A percentile compares a stretch with the other conserved stretches of the same genome.
Conservation (phyloP, 2,888 invertebrate genomes). For the Archips crataeganus region DNA sequence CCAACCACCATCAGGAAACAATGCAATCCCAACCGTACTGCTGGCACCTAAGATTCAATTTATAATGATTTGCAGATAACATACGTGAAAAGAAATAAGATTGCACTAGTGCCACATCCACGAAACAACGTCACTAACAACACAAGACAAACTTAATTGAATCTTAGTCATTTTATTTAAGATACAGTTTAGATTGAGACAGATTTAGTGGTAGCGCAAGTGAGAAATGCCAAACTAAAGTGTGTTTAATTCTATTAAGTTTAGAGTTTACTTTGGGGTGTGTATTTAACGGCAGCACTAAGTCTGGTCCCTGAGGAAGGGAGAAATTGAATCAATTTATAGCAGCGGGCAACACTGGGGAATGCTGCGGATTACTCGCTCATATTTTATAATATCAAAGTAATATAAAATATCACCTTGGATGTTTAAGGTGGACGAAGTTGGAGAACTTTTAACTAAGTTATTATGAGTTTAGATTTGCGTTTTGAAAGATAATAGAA, state of each 20-base stretch:
- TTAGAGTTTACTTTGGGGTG: slow-evolving; percentile 17
- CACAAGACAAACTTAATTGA: neutral
- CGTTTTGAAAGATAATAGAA: too few relatives aligned
- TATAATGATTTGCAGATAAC: neutral
- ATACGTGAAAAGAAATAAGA: neutral
- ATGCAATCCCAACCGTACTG: neutral
- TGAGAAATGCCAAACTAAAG: slow-evolving; percentile 17
- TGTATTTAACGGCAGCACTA: slow-evolving; percentile 18
- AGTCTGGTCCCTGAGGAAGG: slow-evolving; percentile 15
- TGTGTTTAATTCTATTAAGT: slow-evolving; percentile 11
- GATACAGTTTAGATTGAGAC: neutral
- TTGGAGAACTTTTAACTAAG: too few relatives aligned
- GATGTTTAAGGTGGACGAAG: neutral
- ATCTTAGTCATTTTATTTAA: neutral
- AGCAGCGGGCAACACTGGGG: slow-evolving; percentile 5
- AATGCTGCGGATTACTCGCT: slow-evolving; percentile 23
- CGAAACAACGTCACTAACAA: neutral
- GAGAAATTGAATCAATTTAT: slow-evolving; percentile 41
- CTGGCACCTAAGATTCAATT: neutral
- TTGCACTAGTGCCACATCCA: neutral
- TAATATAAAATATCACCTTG: slow-evolving; percentile 17
- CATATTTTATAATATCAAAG: slow-evolving; percentile 11
- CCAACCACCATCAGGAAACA: neutral
- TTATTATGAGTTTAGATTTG: too few relatives aligned
- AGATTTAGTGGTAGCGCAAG: neutral